Percentiles rank a stretch among this genome's conserved stretches.
phyloP scores from a whole-genome alignment of 37 sponge, comb jelly and placozoan genomes.

The Beroe forskalii region DNA sequence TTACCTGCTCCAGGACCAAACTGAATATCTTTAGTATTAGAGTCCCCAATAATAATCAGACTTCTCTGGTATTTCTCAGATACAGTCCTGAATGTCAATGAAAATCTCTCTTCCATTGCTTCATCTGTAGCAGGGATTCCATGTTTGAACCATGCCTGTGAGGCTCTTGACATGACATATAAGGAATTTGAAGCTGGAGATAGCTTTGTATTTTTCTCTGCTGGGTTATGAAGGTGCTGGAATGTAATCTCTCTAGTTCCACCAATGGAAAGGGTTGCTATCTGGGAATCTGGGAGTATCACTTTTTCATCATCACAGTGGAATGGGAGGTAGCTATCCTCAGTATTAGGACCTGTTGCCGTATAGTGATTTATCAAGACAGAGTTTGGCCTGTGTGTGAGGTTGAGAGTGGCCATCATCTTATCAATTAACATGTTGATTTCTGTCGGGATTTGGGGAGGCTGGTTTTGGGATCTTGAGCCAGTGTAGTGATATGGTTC shows the following conservation, averaged over 20 bases:
- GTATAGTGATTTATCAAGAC: background rate
- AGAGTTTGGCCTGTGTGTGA: background rate
- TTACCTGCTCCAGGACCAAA: background rate
- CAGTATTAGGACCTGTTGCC: background rate
- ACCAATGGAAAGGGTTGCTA: background rate
- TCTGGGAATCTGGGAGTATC: background rate
- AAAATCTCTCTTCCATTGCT: background rate
- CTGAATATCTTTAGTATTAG: background rate
- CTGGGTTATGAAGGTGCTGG: background rate
- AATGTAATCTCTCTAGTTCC: background rate
- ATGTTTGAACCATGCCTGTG: background rate
- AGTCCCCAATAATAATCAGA: no score
- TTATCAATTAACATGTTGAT: background rate
- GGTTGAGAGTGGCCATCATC: background rate
- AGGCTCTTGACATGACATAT: background rate
- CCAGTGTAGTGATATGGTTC: background rate
- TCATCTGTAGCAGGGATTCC: background rate
- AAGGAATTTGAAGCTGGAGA: background rate
- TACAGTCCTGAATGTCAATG: background rate
- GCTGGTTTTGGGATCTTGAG: background rate
- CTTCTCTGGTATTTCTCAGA: background rate
- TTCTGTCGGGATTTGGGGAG: background rate
- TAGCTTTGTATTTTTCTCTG: background rate
- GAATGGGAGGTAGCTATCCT: background rate
- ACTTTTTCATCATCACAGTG: background rate